phyloP scores from a whole-genome alignment of 2,113 vertebrate species.

The Emydura subglobosa region DNA sequence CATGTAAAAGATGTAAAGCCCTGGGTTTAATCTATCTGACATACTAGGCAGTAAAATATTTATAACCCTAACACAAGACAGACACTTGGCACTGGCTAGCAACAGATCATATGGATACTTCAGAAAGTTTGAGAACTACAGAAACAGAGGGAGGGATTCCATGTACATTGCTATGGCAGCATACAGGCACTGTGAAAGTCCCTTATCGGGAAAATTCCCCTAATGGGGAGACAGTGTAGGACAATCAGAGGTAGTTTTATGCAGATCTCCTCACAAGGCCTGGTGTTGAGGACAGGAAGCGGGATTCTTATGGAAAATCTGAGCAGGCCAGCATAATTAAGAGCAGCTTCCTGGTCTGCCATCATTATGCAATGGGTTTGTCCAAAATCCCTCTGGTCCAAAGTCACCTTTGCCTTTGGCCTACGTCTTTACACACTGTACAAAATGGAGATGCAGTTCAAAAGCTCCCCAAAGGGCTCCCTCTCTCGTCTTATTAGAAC shows the following conservation, averaged over 20 bases:
- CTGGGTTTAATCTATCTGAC: background rate
- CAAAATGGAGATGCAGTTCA: rapidly evolving
- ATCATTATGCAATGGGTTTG: background rate
- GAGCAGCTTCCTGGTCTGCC: background rate
- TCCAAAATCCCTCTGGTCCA: background rate
- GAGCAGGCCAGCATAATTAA: background rate
- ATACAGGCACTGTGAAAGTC: background rate
- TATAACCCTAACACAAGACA: background rate
- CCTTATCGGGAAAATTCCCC: rapidly evolving
- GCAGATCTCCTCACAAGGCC: background rate
- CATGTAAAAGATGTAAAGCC: background rate
- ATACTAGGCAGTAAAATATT: background rate
- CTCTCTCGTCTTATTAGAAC: background rate
- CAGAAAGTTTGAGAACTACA: background rate
- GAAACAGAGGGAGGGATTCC: background rate
- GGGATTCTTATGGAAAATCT: background rate
- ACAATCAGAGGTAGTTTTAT: background rate
- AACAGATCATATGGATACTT: background rate
- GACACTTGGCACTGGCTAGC: background rate
- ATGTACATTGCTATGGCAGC: background rate
- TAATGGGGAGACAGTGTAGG: background rate
- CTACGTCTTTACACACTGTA: background rate
- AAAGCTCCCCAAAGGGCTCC: background rate
- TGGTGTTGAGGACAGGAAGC: background rate
- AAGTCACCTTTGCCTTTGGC: rapidly evolving